These are phyloP conservation scores for Ptychodera flava DNA, from an alignment of 35 echinoderm and acorn worm species.

Conservation along the genomic window DNA sequence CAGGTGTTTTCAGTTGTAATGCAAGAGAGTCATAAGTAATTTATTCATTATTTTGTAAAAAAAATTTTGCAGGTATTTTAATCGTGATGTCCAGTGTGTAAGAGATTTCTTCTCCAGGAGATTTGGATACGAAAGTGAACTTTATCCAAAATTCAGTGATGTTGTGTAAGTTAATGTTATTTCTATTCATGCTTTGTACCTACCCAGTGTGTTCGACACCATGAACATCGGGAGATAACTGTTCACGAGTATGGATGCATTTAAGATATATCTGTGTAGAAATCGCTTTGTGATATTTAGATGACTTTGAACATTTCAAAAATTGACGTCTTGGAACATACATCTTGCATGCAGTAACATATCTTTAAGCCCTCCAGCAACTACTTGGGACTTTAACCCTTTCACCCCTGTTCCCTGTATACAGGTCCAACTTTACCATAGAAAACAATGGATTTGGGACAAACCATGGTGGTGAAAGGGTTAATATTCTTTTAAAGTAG, in stretches of 20 bases:
- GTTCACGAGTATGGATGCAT: neutral
- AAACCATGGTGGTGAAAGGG: no score
- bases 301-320: neutral
- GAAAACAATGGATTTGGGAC: no score
- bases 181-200: neutral
- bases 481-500: no score
- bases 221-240: no score
- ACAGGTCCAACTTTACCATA: no score
- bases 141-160: conserved; percentile 82
- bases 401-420: no score
- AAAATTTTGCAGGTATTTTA: conserved; percentile 81
- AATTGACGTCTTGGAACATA: neutral
- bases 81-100: conserved; percentile 91
- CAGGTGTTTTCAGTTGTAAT: no score
- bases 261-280: neutral
- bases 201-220: neutral
- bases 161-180: conserved; percentile 48
- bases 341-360: neutral
- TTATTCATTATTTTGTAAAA: no score
- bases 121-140: conserved; percentile 91
- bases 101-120: conserved; percentile 81
- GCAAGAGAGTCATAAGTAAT: no score
- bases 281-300: neutral
- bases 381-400: no score
- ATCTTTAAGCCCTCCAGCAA: no score